These are phyloP conservation scores for Platalea minor DNA, from an alignment of 2,797 vertebrate genomes.

Conservation along the genomic window DNA sequence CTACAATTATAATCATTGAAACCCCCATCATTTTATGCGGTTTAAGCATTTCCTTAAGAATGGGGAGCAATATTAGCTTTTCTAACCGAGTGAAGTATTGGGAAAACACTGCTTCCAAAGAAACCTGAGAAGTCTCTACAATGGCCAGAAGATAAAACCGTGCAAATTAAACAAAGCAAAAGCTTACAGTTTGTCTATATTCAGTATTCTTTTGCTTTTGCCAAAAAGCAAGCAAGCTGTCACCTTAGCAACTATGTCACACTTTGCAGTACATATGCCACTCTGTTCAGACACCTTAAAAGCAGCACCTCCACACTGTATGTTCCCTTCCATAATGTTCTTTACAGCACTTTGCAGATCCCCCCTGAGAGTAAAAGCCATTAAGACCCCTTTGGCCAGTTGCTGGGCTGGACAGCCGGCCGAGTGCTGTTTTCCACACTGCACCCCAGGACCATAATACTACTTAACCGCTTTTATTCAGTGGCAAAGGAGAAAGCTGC, in stretches of 20 bases:
- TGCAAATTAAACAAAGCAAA: constrained; percentile 21
- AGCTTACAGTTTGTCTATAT: constrained; percentile 27
- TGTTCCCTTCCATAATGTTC: neutral
- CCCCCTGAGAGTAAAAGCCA: neutral
- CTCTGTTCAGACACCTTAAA: constrained; percentile 50
- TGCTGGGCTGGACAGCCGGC: neutral
- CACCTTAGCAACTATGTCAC: constrained; percentile 65
- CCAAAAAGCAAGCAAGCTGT: constrained; percentile 56
- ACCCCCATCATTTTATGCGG: rapidly evolving
- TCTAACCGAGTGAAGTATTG: neutral
- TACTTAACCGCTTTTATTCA: neutral
- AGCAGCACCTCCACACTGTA: constrained; percentile 14
- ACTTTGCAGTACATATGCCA: constrained; percentile 37
- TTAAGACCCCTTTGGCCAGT: neutral
- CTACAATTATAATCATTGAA: neutral
- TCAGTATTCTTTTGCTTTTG: constrained; percentile 20
- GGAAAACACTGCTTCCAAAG: neutral
- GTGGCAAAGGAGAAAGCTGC: neutral
- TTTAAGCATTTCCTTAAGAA: neutral
- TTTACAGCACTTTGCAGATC: neutral
- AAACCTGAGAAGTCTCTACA: neutral
- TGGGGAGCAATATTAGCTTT: neutral
- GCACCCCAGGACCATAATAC: neutral
- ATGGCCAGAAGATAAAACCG: neutral
- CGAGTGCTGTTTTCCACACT: neutral